These are phyloP conservation scores for Camponotus vicinus DNA, from an alignment of 1,140 invertebrate species.

Conservation along the genomic window DNA sequence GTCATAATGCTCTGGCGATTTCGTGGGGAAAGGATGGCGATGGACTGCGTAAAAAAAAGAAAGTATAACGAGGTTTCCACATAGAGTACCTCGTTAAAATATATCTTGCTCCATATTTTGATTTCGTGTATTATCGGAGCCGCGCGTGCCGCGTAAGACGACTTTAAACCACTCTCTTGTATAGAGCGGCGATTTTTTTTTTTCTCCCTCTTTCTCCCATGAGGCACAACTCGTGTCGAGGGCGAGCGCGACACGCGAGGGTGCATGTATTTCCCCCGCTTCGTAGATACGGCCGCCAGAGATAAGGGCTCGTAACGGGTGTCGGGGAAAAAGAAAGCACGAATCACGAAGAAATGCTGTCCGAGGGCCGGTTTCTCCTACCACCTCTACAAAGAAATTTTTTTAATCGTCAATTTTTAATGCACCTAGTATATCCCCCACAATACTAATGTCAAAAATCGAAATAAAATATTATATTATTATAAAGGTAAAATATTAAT, in stretches of 20 bases:
- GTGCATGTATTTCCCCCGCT: constrained; percentile 11
- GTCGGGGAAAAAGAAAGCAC: constrained; percentile 62
- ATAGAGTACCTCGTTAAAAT: background rate
- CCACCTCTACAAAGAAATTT: background rate
- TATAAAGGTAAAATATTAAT: too few species aligned
- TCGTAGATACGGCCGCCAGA: constrained; percentile 62
- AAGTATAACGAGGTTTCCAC: background rate
- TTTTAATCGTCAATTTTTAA: background rate
- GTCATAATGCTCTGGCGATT: background rate
- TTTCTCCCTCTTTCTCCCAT: background rate
- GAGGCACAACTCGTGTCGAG: constrained; percentile 23
- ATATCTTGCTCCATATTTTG: background rate
- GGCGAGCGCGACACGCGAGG: constrained; percentile 22
- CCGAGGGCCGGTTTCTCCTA: constrained; percentile 16
- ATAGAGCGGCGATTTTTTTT: background rate
- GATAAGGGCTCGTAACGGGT: constrained; percentile 65
- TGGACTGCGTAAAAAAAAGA: background rate
- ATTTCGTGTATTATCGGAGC: constrained; percentile 12
- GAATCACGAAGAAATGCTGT: constrained; percentile 39
- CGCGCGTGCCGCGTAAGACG: background rate
- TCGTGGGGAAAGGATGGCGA: background rate
- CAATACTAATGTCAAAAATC: too few species aligned
- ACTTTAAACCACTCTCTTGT: constrained; percentile 28
- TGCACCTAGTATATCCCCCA: too few species aligned
- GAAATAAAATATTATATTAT: too few species aligned